These are phyloP conservation scores for Nyctereutes procyonoides DNA, from an alignment of 2,113 vertebrate species.

Conservation along the genomic window DNA sequence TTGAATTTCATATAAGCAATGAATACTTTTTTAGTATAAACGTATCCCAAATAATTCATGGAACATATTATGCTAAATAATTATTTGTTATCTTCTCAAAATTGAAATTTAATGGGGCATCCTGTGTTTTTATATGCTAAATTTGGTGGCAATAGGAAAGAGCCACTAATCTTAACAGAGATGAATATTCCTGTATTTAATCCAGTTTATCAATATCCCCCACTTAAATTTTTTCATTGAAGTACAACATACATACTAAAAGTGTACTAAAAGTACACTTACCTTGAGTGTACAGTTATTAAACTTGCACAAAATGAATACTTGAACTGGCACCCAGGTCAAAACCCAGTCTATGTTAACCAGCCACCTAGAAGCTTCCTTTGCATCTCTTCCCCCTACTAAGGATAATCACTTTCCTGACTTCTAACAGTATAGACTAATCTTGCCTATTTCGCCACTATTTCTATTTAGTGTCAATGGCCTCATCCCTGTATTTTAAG, in stretches of 20 bases:
- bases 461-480: neutral
- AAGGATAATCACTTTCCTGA: neutral
- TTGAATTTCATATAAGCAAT: conserved; percentile 38
- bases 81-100: neutral
- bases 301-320: conserved; percentile 34
- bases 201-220: neutral
- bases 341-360: neutral
- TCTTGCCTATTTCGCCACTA: neutral
- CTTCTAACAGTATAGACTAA: neutral
- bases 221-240: neutral
- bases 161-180: neutral
- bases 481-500: conserved; percentile 1
- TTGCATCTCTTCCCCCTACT: neutral
- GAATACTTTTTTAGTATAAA: conserved; percentile 27
- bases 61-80: neutral
- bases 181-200: neutral
- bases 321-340: neutral
- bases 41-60: neutral
- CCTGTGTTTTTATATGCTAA: conserved; percentile 37
- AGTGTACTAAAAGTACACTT: neutral
- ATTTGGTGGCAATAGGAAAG: neutral
- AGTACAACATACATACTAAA: neutral
- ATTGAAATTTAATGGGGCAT: conserved; percentile 11
- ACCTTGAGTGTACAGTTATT: neutral
- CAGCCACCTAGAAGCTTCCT: neutral